Base-by-base conservation (phyloP, 2,888 invertebrate species). In the Cybosia mesomella region DNA sequence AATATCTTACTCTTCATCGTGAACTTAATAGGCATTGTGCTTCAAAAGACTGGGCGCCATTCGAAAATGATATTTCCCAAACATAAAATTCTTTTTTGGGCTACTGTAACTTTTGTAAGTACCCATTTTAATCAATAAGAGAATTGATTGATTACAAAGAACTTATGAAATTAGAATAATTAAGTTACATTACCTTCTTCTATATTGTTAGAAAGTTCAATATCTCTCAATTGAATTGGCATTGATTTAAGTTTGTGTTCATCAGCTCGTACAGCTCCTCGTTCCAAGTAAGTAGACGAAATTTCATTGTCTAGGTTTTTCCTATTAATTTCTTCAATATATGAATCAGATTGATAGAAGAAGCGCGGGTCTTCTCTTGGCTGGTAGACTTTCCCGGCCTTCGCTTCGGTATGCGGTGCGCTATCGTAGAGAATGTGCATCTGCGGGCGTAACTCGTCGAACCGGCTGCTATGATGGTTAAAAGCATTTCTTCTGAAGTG, bases 271-370 rank as follows among this genome's bases (percentile, higher is more conserved):
- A 93, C 84, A 2, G 91, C 90, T 65, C 91, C 90, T 72, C 83
- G 83, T 18, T 90, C 93, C 28, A 93, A 89, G 74, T 91, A 93
- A 66, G 92, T 79, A 2, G 82, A 85, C 0, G 90, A 82, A 5
- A 93, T 89, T 75, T 92, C 92, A 65, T 86, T 83, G 70, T 89
- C 89, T 77, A 91, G 66, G 74, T 88, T 88, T 77, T 90, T 86
- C 83, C 82, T 76, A 87, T 83, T 80, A 90, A 82, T 77, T 86
- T 93, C 89, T 87, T 92, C 83, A 90, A 89, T 84, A 87, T 94
- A 94, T 74, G 90, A 79, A 83, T 91, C 90, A 90, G 94, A 94
- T 73, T 91, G 92, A 80, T 94, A 94, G 86, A 89, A 94, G 73
- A 91, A 84, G 53, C 90, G 87, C 7, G 94, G 94, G 85, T 94